Evolutionary conservation across 2,113 vertebrate species (phyloP), one percentile per base, ranked within the genome.

Genomic region (Oncorhynchus gorbuscha): DNA sequence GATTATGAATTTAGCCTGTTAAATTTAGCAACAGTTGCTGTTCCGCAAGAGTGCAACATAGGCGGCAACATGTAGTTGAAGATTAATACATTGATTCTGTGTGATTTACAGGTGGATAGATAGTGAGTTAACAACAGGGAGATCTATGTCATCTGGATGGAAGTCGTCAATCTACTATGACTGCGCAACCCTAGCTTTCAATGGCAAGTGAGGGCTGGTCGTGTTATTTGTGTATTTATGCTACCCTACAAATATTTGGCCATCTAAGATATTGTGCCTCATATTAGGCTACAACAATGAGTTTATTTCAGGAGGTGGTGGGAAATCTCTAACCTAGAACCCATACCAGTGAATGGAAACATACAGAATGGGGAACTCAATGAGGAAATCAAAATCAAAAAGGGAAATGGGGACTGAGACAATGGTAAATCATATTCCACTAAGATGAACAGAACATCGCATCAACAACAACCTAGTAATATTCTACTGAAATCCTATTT

Each of bases 401-500:
- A 72, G 48, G 39, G 6, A 66, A 75, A 67, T 11, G n/a, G 51
- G 16, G 51, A 55, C 14, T 55, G 59, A 62, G 11, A 62, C 59
- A 22, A 62, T 55, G 16, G 51, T 14, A 18, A 55, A 55, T 55
- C 3, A 55, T 55, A 55, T 55, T 55, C 16, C 51, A 55, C 51
- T 55, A 55, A 16, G 16, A 55, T 16, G 20, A 77, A 80, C 32
- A 76, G 16, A 76, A 73, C 6, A 39, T 24, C 13, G 45, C n/a
- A 76, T 81, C 22, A 78, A 59, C 28, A 18, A 76, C 58, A 69
- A 77, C 14, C 59, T 73, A 69, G 16, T 76, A 74, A 32, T 84
- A 69, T n/a, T 35, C 79, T 18, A 62, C 59, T 24, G 68, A 61
- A 81, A 77, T 73, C 66, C 79, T 76, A 67, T 66, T 68, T 71